Evolutionary conservation across 2,797 vertebrate species (phyloP), one percentile per base, ranked within the genome.

Genomic region (Acipenser oxyrinchus): DNA sequence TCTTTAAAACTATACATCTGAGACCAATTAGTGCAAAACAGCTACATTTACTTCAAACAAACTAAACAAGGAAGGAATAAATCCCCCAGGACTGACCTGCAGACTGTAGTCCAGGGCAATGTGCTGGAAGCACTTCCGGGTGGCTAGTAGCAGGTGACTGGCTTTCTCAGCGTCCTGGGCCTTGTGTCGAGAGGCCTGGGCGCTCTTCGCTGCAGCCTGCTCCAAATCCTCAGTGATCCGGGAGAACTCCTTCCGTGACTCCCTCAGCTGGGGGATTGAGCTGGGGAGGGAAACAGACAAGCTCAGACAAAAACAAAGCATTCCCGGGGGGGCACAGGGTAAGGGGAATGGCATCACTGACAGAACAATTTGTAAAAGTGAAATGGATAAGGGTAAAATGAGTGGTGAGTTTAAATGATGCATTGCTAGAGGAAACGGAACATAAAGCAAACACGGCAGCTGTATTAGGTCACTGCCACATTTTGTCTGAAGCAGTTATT

Each of bases 21-120:
- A 37, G 37, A 37, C 37, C 37, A 4, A 37, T 37, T 37, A 13
- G 8, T 1, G 6, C 7, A 58, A 58, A 11, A 58, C 9, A 11
- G 13, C 11, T 11, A 13, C 6, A 8, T 9, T 13, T 11, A 6
- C 13, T 58, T 13, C 55, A 10, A 7, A 1, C 55, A 58, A 13
- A 58, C 37, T 37, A 37, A 37, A 37, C 5, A 37, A 37, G 37
- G 37, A 37, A 37, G 3, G 18, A 18, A 18, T 18, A 18, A 37
- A 37, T 37, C 3, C 37, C 37, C 37, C 23, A 8, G 6, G 15
- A 7, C 48, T 6, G 72, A 90, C 88, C 88, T 89, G 88, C 73
- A 89, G 78, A 18, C 86, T 87, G 79, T 90, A 90, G 60, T 90
- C 89, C 74, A 91, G 80, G 62, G 83, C 81, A 1, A 90, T 89